Conservation (phyloP, 2,888 invertebrate genomes). For the Dorcus hopei region DNA sequence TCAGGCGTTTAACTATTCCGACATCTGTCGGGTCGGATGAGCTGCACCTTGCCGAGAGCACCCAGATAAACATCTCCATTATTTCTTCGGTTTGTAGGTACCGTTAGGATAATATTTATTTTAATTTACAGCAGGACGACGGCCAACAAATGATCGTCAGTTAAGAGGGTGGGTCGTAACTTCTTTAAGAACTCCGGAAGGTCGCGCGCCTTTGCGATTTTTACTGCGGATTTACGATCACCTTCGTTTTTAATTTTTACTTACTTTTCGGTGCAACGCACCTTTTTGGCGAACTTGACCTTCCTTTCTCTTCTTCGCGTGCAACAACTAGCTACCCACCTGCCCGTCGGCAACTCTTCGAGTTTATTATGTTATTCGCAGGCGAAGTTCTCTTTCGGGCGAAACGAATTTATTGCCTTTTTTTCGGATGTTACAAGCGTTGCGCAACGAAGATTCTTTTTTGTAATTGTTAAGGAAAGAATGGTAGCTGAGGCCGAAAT, state of each 20-base stretch:
- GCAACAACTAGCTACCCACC: neutral
- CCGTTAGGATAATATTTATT: neutral
- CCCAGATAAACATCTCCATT: neutral
- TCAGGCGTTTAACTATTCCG: neutral
- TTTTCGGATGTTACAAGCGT: no score
- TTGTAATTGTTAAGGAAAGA: no score
- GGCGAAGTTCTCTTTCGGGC: no score
- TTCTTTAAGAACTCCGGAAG: neutral
- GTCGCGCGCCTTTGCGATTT: neutral
- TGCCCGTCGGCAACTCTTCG: no score
- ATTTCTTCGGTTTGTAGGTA: neutral
- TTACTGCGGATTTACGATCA: neutral
- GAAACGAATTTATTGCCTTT: no score
- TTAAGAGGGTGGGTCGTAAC: neutral
- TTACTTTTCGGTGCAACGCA: neutral
- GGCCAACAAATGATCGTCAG: neutral
- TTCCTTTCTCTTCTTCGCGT: neutral
- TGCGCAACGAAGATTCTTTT: no score
- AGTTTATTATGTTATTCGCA: no score
- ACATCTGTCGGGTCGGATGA: neutral
- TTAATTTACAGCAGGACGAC: neutral
- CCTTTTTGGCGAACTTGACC: conserved; percentile 2
- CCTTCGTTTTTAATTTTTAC: conserved; percentile 1
- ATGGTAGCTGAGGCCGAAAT: no score
- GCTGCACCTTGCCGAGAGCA: neutral